These are phyloP conservation scores for Poecilia latipinna DNA, from an alignment of 2,113 vertebrate genomes.

Conservation along the genomic window DNA sequence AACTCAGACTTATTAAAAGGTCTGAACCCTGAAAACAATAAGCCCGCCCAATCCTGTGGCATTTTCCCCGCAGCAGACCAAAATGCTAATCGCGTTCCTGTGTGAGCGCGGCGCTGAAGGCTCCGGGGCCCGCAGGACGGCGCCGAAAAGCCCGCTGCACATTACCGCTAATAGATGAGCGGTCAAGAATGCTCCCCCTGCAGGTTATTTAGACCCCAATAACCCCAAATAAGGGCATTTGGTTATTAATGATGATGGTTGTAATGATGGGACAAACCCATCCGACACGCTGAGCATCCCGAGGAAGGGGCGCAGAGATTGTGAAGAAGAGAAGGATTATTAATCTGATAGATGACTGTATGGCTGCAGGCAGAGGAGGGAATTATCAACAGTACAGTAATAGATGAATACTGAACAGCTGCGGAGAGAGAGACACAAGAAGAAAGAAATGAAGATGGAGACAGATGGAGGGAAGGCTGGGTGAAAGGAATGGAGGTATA, in stretches of 20 bases:
- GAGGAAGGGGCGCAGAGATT: conserved; percentile 42
- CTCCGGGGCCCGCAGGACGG: conserved; percentile 49
- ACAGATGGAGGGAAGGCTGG: conserved; percentile 62
- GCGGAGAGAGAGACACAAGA: conserved; percentile 54
- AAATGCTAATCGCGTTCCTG: conserved; percentile 52
- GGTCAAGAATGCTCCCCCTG: conserved; percentile 25
- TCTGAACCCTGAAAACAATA: conserved; percentile 9
- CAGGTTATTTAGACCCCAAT: conserved; percentile 66
- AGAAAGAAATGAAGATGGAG: conserved; percentile 52
- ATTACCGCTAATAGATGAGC: conserved; percentile 60
- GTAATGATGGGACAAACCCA: conserved; percentile 73
- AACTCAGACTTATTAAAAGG: conserved; percentile 19
- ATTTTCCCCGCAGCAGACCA: conserved; percentile 5
- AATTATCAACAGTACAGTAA: conserved; percentile 84
- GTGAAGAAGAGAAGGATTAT: conserved; percentile 71
- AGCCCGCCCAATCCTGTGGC: not conserved
- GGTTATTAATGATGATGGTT: conserved; percentile 69
- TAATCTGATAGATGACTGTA: conserved; percentile 82
- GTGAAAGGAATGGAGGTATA: conserved; percentile 64
- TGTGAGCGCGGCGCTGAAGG: conserved; percentile 20
- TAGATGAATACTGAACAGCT: conserved; percentile 80
- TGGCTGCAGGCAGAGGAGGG: conserved; percentile 76
- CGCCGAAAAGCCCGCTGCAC: conserved; percentile 53
- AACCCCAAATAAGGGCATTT: conserved; percentile 69
- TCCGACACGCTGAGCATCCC: conserved; percentile 68